These are phyloP conservation scores for Sminthurinus aureus DNA, from an alignment of 2,888 invertebrate species.

Conservation along the genomic window DNA sequence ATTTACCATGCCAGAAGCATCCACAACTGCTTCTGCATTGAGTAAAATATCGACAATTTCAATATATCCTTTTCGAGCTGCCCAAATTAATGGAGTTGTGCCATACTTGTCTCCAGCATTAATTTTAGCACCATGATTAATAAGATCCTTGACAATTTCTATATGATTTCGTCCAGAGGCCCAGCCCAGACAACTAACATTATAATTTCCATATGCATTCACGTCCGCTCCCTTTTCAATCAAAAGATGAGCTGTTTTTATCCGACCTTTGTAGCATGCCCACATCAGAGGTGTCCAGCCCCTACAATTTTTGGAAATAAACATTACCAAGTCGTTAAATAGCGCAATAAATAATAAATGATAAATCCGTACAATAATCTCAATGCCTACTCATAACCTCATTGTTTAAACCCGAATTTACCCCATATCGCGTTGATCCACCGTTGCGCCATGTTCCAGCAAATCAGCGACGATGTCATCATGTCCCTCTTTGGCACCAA, in stretches of 20 bases:
- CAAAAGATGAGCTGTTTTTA: constrained; percentile 75
- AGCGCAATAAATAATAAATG: no score
- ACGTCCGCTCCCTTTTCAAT: constrained; percentile 90
- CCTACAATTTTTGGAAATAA: no score
- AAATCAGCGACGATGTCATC: constrained; percentile 80
- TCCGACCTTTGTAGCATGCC: constrained; percentile 90
- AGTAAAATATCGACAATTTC: constrained; percentile 84
- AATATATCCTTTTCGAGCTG: constrained; percentile 87
- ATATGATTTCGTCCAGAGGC: constrained; percentile 91
- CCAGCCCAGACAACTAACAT: constrained; percentile 92
- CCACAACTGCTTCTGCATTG: constrained; percentile 84
- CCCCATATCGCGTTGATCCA: constrained; percentile 89
- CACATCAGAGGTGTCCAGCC: constrained; percentile 85
- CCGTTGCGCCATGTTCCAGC: constrained; percentile 81
- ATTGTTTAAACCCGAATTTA: neutral
- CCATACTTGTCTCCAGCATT: constrained; percentile 97
- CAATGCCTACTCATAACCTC: neutral
- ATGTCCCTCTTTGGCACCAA: constrained; percentile 90
- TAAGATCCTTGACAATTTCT: constrained; percentile 80
- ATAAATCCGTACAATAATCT: neutral
- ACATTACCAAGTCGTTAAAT: no score
- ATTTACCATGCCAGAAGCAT: no score
- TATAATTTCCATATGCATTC: constrained; percentile 94
- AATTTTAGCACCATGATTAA: constrained; percentile 88
- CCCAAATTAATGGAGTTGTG: constrained; percentile 96